These are phyloP conservation scores for Portunus trituberculatus DNA, from an alignment of 1,140 invertebrate species.

Conservation along the genomic window DNA sequence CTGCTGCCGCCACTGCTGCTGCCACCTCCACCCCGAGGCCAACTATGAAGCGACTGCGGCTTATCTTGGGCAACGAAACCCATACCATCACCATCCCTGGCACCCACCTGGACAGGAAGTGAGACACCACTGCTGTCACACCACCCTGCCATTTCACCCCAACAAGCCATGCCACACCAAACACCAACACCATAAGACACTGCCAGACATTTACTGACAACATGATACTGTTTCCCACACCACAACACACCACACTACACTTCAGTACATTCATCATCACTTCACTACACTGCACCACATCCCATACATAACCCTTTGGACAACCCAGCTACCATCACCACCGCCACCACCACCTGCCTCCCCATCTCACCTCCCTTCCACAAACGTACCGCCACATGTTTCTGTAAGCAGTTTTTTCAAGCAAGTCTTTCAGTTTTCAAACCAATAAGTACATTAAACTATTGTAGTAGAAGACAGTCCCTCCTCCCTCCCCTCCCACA, in stretches of 20 bases:
- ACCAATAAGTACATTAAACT: not conserved
- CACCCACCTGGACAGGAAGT: conserved; percentile 66
- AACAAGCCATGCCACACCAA: not conserved
- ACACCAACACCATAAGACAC: not conserved
- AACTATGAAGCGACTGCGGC: conserved; percentile 70
- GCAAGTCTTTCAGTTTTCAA: conserved; percentile 10
- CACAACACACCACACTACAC: not conserved
- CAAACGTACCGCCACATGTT: not conserved
- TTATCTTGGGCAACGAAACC: conserved; percentile 70
- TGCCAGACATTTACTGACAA: not conserved
- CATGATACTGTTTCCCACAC: too few relatives aligned
- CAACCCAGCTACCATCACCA: not conserved
- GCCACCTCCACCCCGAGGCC: conserved; percentile 59
- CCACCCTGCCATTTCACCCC: not conserved
- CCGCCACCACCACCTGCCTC: not conserved
- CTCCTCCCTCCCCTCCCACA: conserved; percentile 5
- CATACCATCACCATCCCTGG: conserved; percentile 72
- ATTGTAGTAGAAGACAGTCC: not conserved
- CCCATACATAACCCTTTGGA: not conserved
- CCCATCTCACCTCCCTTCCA: not conserved
- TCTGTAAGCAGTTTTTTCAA: not conserved
- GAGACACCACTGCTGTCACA: not conserved
- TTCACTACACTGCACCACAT: not conserved
- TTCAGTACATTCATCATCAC: not conserved
- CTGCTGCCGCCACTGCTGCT: not conserved